phyloP scores from a whole-genome alignment of 2,113 vertebrate species.

The Hemiscyllium ocellatum region DNA sequence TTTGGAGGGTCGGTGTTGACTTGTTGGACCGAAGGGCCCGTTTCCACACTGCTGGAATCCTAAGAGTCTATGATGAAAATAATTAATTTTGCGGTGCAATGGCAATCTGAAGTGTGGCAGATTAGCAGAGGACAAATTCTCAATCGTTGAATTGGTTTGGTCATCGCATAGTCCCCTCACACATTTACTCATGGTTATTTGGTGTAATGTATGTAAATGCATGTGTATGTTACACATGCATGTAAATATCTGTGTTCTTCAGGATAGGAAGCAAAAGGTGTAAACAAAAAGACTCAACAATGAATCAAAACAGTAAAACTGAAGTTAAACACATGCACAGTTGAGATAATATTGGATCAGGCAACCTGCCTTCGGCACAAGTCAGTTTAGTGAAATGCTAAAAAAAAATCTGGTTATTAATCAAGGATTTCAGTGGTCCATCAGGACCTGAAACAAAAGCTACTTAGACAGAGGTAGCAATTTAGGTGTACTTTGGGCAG shows the following conservation, averaged over 20 bases:
- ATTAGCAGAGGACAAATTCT: background rate
- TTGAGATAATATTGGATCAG: background rate
- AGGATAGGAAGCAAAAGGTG: background rate
- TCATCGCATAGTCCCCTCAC: background rate
- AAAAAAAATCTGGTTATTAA: background rate
- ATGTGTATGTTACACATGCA: too few species aligned
- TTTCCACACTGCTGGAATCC: too few species aligned
- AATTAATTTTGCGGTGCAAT: background rate
- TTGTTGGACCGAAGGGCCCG: too few species aligned
- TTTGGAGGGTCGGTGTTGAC: too few species aligned
- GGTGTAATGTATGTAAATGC: background rate
- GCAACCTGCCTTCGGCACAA: background rate
- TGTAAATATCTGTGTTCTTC: background rate
- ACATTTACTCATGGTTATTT: background rate
- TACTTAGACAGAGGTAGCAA: background rate
- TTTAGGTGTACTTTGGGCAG: background rate
- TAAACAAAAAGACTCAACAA: background rate
- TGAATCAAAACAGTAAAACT: background rate
- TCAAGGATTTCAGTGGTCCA: background rate
- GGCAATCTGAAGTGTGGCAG: background rate
- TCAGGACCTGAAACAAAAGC: constrained; percentile 1
- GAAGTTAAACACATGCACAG: background rate
- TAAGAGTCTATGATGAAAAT: background rate
- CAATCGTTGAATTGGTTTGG: background rate
- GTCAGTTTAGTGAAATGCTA: constrained; percentile 5